A percentile compares a stretch with the other conserved stretches of the same genome.
These are phyloP conservation scores for Megatriorchis doriae DNA, from an alignment of 2,113 vertebrate genomes.

Conservation along the genomic window DNA sequence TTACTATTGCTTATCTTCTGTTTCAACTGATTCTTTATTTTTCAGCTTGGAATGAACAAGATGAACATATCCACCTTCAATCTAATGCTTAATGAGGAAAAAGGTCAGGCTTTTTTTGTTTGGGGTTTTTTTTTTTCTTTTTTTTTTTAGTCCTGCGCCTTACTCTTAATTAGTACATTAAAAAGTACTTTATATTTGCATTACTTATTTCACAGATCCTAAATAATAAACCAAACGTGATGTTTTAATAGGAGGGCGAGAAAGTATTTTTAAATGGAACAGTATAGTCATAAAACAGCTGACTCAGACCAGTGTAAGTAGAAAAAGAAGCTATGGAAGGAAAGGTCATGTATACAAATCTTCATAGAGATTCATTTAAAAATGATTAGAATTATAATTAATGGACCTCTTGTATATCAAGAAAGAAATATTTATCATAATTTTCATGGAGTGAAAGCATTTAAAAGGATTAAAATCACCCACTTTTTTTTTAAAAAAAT, in stretches of 20 bases:
- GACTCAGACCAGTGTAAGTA: neutral
- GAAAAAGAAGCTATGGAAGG: neutral
- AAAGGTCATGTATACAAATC: conserved; percentile 1
- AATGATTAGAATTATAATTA: neutral
- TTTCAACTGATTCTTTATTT: neutral
- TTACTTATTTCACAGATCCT: neutral
- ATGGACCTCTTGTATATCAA: neutral
- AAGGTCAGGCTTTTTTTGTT: conserved; percentile 24
- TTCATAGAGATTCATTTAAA: neutral
- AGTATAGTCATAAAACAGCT: neutral
- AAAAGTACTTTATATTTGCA: neutral
- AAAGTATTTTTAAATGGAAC: neutral
- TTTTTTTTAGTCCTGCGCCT: neutral
- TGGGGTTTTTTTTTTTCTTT: neutral
- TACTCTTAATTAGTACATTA: neutral
- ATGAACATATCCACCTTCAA: conserved; percentile 33
- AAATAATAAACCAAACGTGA: neutral
- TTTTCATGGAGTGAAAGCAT: neutral
- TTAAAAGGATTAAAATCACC: neutral
- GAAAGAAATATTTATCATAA: neutral
- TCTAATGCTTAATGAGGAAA: conserved; percentile 36
- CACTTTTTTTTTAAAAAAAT: neutral
- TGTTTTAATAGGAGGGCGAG: neutral
- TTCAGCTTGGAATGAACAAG: conserved; percentile 44
- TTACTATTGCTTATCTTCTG: neutral